Evolutionary conservation across 2,797 vertebrate species (phyloP).

Genomic region (Phoebastria nigripes): DNA sequence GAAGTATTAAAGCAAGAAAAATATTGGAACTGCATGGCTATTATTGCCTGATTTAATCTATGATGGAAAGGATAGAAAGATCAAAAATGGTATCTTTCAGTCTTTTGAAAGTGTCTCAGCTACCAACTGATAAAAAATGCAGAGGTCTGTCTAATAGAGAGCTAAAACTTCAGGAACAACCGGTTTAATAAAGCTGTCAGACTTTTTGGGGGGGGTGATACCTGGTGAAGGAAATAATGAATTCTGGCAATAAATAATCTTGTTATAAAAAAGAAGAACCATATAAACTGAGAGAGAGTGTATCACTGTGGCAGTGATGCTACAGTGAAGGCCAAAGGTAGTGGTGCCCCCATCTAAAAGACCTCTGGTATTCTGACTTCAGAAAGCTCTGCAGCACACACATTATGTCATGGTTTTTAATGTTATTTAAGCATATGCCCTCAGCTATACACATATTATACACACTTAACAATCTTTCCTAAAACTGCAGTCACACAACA

Average conservation of each 20-base stretch:
- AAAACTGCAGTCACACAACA: not conserved
- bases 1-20: not conserved
- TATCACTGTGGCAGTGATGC: not conserved
- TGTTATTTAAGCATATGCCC: not conserved
- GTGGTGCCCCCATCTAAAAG: not conserved
- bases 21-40: not conserved
- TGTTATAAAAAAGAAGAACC: not conserved
- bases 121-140: not conserved
- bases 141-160: not conserved
- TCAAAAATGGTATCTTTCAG: not conserved
- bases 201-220: not conserved
- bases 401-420: not conserved
- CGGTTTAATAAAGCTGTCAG: not conserved
- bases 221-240: not conserved
- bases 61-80: not conserved
- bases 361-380: not conserved
- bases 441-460: not conserved
- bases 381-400: not conserved
- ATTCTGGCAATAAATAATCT: not conserved
- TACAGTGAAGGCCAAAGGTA: not conserved
- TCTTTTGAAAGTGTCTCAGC: not conserved
- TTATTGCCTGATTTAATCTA: not conserved
- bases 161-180: not conserved
- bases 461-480: not conserved
- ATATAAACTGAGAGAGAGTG: not conserved